A percentile compares a stretch with the other conserved stretches of the same genome.
phyloP scores from a whole-genome alignment of 1,140 invertebrate genomes.

The Papilio dardanus region DNA sequence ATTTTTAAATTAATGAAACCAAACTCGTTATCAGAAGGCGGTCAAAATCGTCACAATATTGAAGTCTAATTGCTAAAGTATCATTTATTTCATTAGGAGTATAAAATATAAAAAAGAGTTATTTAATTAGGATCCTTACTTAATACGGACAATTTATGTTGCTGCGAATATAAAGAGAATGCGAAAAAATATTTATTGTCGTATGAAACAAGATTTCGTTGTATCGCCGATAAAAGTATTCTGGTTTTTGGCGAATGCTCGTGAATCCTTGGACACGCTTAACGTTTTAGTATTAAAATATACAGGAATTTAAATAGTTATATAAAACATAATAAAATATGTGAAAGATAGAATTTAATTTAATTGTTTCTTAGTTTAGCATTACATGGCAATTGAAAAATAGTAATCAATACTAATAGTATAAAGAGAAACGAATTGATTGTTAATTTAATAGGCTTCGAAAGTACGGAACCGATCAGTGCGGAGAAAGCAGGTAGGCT shows the following conservation, averaged over 20 bases:
- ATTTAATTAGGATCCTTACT: not conserved
- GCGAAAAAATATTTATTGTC: not conserved
- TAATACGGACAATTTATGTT: not conserved
- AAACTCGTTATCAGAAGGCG: not conserved
- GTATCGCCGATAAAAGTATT: not conserved
- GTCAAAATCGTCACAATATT: not conserved
- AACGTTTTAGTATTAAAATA: not conserved
- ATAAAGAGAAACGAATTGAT: no score
- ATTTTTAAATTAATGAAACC: no score
- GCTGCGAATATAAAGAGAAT: not conserved
- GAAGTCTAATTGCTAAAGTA: not conserved
- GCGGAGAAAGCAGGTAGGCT: no score
- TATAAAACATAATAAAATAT: no score
- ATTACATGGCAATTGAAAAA: no score
- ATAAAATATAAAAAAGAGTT: not conserved
- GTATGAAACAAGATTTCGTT: not conserved
- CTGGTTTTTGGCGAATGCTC: not conserved
- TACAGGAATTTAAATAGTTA: not conserved
- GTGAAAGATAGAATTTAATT: no score
- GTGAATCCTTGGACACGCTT: not conserved
- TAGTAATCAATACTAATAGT: no score
- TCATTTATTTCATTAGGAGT: not conserved
- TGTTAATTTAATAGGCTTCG: no score
- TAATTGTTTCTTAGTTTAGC: no score
- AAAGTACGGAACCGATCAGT: no score